Base-by-base conservation (phyloP, 1,140 invertebrate genomes). In the Phocides pigmalion region DNA sequence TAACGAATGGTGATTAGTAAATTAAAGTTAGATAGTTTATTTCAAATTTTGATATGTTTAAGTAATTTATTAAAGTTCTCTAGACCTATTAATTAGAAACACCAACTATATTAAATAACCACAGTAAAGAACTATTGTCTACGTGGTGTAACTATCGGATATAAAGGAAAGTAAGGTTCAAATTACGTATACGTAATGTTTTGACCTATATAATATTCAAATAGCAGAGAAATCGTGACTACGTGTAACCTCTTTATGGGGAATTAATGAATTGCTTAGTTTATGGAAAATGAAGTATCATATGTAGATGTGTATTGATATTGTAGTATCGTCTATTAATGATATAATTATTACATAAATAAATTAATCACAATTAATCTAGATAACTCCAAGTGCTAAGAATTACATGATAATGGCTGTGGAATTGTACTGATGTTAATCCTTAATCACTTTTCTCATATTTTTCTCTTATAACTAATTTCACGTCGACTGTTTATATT, bases 341-440 rank as follows among this genome's bases (percentile, higher is more conserved):
- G 56, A 69, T 49, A 72, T 64, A 70, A 72, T n/a, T n/a, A n/a
- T n/a, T 44, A 65, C 42, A 44, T 54, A 67, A 76, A 54, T 70
- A 71, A 77, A 79, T 75, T 81, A 77, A 81, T 78, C 72, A 70
- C 64, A 73, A 76, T 71, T 68, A 64, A 70, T 67, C 58, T 87
- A 84, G 80, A 39, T 70, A 69, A 79, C 72, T 79, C 65, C 77
- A 88, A 86, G 78, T 86, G 81, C 83, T 88, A 88, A 84, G 82
- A 82, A 76, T 82, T 84, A 82, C 66, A 82, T 86, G 76, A 84
- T 78, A 84, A 89, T 89, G 88, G 88, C 88, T 90, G 88, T 90
- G 88, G 88, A 85, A 85, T 85, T 72, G 82, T 81, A 89, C 82
- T 89, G 81, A 89, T 82, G 71, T 79, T 86, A 83, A 82, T 82